Percentiles rank a stretch among this genome's conserved stretches.
Evolutionary conservation across 2,888 invertebrate species (phyloP).

Genomic region (Agrochola circellaris): DNA sequence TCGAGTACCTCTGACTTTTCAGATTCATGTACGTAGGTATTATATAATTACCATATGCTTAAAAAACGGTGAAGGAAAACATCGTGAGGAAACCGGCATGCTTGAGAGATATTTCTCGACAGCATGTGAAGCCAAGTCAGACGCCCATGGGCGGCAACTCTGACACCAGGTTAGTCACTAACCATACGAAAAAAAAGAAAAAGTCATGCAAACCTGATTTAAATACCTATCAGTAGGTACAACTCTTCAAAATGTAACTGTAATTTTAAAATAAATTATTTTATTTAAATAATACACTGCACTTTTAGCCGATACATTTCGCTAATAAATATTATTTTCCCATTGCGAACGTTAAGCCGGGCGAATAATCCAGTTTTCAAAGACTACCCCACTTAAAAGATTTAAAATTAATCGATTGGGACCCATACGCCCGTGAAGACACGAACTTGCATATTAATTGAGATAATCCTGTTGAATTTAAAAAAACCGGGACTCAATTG

Average conservation of each 20-base stretch:
- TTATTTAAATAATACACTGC: background rate
- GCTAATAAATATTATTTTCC: slow-evolving; percentile 48
- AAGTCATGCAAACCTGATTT: background rate
- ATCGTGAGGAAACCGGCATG: no score
- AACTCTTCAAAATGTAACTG: background rate
- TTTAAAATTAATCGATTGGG: slow-evolving; percentile 70
- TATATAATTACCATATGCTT: no score
- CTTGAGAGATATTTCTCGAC: no score
- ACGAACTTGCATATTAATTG: slow-evolving; percentile 70
- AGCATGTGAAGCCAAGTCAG: no score
- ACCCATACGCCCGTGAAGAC: slow-evolving; percentile 66
- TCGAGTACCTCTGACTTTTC: no score
- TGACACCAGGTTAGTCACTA: no score
- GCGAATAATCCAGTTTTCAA: slow-evolving; percentile 55
- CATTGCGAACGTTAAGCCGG: slow-evolving; percentile 40
- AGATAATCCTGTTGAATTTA: slow-evolving; percentile 67
- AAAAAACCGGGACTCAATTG: slow-evolving; percentile 35
- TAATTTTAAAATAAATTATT: background rate
- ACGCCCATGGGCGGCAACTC: no score
- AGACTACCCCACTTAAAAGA: slow-evolving; percentile 68
- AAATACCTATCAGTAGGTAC: background rate
- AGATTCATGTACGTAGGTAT: no score
- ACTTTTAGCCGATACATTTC: background rate
- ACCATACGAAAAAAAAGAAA: no score
- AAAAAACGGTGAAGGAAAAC: no score